Evolutionary conservation across 2,797 vertebrate genomes (phyloP).

Genomic region (Enteromius thamalakanensis): DNA sequence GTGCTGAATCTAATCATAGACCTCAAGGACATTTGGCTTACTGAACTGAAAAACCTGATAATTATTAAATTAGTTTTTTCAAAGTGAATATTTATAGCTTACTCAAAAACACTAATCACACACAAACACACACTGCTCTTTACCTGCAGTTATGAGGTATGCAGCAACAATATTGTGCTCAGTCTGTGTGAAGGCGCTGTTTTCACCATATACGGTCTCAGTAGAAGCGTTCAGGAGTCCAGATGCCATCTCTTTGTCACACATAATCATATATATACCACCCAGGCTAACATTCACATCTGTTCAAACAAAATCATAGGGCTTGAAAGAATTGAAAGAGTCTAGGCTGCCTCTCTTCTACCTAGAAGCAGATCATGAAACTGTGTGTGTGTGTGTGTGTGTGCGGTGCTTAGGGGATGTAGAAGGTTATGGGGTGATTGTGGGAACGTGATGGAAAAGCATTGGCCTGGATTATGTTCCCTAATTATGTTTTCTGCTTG

Average conservation of each 20-base stretch:
- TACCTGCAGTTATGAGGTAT: constrained; percentile 97
- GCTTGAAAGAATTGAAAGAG: constrained; percentile 1
- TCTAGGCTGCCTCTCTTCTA: not conserved
- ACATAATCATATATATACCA: constrained; percentile 10
- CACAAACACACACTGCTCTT: constrained; percentile 40
- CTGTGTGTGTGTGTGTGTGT: not conserved
- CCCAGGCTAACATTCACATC: constrained; percentile 27
- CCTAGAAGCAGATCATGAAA: not conserved
- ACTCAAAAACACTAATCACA: constrained; percentile 4
- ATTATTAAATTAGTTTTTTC: not conserved
- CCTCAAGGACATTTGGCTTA: not conserved
- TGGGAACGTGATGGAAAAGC: constrained; percentile 48
- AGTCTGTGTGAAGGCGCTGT: constrained; percentile 87
- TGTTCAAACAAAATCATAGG: constrained; percentile 7
- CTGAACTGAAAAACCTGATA: not conserved
- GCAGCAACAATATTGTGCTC: constrained; percentile 94
- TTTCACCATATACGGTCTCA: constrained; percentile 70
- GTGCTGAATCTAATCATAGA: not conserved
- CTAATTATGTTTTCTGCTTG: constrained; percentile 51
- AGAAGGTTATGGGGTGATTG: constrained; percentile 36
- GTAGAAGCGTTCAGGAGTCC: constrained; percentile 75
- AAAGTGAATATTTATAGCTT: not conserved
- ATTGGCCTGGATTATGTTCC: constrained; percentile 53
- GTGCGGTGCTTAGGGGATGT: constrained; percentile 22
- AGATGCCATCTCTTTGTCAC: constrained; percentile 71